These are phyloP conservation scores for Heliothis subflexa DNA, from an alignment of 1,140 invertebrate genomes.

Conservation along the genomic window DNA sequence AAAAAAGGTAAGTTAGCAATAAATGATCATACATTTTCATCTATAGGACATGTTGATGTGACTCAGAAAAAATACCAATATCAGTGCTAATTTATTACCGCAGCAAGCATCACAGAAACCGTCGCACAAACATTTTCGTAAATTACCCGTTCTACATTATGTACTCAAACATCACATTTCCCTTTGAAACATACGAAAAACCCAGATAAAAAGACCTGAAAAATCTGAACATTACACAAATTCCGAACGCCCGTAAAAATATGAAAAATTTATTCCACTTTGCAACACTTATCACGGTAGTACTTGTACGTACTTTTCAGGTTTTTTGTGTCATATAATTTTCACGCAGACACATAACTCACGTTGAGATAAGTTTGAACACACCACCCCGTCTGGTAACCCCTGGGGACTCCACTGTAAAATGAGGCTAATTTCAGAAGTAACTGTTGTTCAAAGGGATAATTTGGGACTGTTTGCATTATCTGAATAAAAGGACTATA, in stretches of 20 bases:
- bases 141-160: too few relatives aligned
- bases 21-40: too few relatives aligned
- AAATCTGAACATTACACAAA: conserved; percentile 26
- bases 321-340: conserved; percentile 32
- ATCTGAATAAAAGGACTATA: background rate
- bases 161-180: background rate
- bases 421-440: conserved; percentile 25
- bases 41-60: too few relatives aligned
- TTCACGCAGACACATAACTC: conserved; percentile 26
- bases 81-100: too few relatives aligned
- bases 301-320: conserved; percentile 1
- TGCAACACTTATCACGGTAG: conserved; percentile 28
- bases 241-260: conserved; percentile 21
- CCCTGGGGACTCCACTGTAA: background rate
- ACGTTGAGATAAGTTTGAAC: conserved; percentile 31
- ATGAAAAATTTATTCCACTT: conserved; percentile 42
- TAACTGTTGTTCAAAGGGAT: conserved; percentile 12
- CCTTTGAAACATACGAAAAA: background rate
- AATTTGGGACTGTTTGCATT: background rate
- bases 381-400: background rate
- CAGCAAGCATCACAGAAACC: too few relatives aligned
- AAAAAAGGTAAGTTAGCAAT: too few relatives aligned
- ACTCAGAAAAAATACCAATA: too few relatives aligned
- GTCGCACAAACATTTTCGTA: too few relatives aligned
- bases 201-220: background rate